Evolutionary conservation across 2,888 invertebrate species (phyloP), one percentile per base, ranked within the genome.

Genomic region (Leucophenga montana): DNA sequence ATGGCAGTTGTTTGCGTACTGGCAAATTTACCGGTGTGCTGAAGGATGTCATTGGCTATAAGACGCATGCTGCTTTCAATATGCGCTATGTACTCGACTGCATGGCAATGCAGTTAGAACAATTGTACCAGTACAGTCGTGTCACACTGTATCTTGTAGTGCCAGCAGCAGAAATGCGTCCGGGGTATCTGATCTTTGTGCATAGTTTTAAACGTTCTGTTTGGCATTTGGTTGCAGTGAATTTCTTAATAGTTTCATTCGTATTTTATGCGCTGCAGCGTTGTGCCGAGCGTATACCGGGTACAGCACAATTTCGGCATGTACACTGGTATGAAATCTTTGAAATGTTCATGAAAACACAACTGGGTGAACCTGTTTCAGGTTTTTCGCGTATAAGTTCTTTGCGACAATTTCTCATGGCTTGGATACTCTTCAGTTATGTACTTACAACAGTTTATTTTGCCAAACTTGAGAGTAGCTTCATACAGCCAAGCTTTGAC

Each of bases 351-450:
- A 73, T 79, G 22, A 85, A 86, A 62, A 83, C 82, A 0, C 84
- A 84, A 54, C 71, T 87, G 33, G 86, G 87, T 0, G 81, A 85
- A 53, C 85, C 87, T 0, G 77, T 86, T 0, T 71, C 75, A 3
- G 71, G 74, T 0, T 79, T 87, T 18, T 77, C 85, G 0, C 68
- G 71, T 3, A 75, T 80, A 16, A 85, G 80, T 68, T 84, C 86
- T 0, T 61, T 87, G 57, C 83, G 88, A 0, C 70, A 74, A 18
- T 82, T 85, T 9, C 78, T 88, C 3, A 80, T 87, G 33, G 73
- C 79, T 4, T 88, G 88, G 88, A 83, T 88, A 6, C 67, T 87
- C 8, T 88, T 86, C 54, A 83, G 85, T 39, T 88, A 87, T 57
- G 77, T 88, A 0, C 67, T 86, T 59, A 85, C 84, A 1, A 78